Conservation (phyloP, 2,888 invertebrate species). For the Tridacna crocea region DNA sequence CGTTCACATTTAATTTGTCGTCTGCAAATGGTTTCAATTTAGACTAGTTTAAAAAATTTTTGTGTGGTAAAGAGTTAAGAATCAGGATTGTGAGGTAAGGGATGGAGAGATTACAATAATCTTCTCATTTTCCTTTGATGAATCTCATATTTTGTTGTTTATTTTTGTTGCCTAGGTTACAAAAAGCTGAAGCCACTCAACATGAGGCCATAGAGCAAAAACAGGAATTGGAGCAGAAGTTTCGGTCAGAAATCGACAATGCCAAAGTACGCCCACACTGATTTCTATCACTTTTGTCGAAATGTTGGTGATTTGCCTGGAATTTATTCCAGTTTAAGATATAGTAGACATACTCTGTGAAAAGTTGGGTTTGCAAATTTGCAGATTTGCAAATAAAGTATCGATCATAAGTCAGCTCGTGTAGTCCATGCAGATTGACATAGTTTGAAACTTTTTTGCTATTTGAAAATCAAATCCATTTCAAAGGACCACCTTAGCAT, state of each 20-base stretch:
- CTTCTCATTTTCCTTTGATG: slow-evolving; percentile 1
- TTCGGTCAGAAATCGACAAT: slow-evolving; percentile 89
- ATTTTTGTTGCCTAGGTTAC: slow-evolving; percentile 85
- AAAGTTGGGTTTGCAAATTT: too few species aligned
- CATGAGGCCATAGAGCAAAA: slow-evolving; percentile 86
- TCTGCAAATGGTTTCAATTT: background rate
- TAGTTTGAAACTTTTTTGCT: too few species aligned
- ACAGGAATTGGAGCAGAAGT: slow-evolving; percentile 90
- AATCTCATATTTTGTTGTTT: slow-evolving; percentile 12
- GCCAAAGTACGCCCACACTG: slow-evolving; percentile 67
- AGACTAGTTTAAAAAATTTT: background rate
- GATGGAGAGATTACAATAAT: background rate
- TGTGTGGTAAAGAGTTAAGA: background rate
- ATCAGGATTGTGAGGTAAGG: background rate
- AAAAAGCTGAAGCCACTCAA: slow-evolving; percentile 93
- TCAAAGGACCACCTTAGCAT: too few species aligned
- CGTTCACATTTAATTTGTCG: too few species aligned
- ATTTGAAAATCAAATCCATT: too few species aligned
- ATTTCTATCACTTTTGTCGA: too few species aligned
- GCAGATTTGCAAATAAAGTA: too few species aligned
- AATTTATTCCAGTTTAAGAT: too few species aligned
- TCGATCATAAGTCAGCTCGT: too few species aligned
- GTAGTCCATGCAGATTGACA: too few species aligned
- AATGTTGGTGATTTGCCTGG: too few species aligned
- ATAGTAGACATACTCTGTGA: too few species aligned